phyloP scores from a whole-genome alignment of 2,888 invertebrate species.

The Heliconius aoede region DNA sequence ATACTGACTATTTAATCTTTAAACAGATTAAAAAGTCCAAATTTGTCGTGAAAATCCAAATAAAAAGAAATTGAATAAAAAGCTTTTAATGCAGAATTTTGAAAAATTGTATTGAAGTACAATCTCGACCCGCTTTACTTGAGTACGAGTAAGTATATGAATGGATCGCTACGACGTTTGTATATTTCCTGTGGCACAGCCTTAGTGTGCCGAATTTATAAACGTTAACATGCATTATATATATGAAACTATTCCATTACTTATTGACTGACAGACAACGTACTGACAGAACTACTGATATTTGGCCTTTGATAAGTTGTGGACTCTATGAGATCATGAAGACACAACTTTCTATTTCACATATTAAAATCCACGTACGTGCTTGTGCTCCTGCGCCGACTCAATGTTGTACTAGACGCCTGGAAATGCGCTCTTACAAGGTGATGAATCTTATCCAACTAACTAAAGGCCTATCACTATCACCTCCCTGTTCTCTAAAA shows the following conservation, averaged over 20 bases:
- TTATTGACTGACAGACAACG: not conserved
- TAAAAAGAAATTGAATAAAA: not conserved
- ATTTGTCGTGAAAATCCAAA: not conserved
- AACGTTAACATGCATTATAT: not conserved
- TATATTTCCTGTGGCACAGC: not conserved
- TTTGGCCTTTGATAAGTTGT: not conserved
- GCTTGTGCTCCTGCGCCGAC: too few relatives aligned
- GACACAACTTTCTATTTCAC: too few relatives aligned
- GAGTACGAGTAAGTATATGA: not conserved
- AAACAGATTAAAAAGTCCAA: not conserved
- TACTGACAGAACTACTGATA: not conserved
- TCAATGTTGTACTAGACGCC: too few relatives aligned
- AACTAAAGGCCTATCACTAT: too few relatives aligned
- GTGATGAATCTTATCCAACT: too few relatives aligned
- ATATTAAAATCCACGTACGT: too few relatives aligned
- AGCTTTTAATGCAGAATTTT: not conserved
- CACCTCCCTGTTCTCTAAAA: too few relatives aligned
- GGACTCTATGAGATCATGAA: too few relatives aligned
- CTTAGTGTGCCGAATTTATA: conserved; percentile 2
- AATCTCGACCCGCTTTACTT: conserved; percentile 14
- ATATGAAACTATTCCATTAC: not conserved
- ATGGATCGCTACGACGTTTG: conserved; percentile 9
- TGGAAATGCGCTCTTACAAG: too few relatives aligned
- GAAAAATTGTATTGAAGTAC: conserved; percentile 3
- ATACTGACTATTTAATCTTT: not conserved